phyloP scores from a whole-genome alignment of 2,888 invertebrate genomes.

The Diarsia dahlii region DNA sequence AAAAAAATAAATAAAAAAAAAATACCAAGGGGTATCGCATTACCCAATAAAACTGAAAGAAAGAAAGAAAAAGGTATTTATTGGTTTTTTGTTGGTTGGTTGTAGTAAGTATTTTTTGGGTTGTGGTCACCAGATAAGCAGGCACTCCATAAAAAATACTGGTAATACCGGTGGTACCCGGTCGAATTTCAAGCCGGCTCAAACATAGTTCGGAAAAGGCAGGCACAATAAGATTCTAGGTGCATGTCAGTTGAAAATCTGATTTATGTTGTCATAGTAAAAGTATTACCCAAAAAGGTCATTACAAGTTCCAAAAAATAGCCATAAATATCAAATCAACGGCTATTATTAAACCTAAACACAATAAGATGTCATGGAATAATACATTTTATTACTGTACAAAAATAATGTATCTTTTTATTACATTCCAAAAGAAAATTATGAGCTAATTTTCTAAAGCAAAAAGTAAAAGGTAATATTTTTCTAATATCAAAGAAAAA shows the following conservation, averaged over 20 bases:
- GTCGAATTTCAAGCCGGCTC: background rate
- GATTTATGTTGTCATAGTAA: background rate
- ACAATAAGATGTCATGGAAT: slow-evolving; percentile 42
- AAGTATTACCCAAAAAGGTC: background rate
- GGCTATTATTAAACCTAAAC: slow-evolving; percentile 14
- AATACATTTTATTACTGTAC: slow-evolving; percentile 21
- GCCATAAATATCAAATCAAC: slow-evolving; percentile 32
- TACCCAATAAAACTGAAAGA: too few species aligned
- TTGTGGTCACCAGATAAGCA: too few species aligned
- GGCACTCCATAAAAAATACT: too few species aligned
- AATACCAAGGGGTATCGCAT: too few species aligned
- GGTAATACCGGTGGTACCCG: too few species aligned
- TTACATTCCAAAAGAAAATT: slow-evolving; percentile 23
- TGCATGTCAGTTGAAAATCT: background rate
- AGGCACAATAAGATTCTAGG: background rate
- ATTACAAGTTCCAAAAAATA: slow-evolving; percentile 6
- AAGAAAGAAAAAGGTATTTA: too few species aligned
- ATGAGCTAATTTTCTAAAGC: slow-evolving; percentile 24
- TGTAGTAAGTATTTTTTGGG: too few species aligned
- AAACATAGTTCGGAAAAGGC: background rate
- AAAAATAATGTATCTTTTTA: slow-evolving; percentile 43
- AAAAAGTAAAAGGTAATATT: background rate
- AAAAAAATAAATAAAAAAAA: too few species aligned
- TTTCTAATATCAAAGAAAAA: background rate
- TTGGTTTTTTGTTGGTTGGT: too few species aligned